A percentile compares a stretch with the other conserved stretches of the same genome.
Conservation (phyloP, 2,113 vertebrate genomes). For the Ctenomys sociabilis region DNA sequence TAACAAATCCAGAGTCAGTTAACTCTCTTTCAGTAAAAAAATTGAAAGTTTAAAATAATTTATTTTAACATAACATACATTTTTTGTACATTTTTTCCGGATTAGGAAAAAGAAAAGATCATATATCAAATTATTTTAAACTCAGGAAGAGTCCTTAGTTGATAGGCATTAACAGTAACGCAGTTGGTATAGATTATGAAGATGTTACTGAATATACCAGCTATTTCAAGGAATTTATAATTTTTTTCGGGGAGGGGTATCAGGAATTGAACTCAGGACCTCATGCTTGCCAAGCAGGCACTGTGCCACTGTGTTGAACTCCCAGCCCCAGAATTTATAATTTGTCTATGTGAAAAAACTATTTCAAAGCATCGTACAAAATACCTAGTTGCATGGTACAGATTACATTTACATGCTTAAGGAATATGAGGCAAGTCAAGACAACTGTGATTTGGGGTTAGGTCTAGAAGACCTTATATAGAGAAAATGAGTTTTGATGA, state of each 20-base stretch:
- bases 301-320: no score
- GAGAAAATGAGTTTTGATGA: neutral
- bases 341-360: neutral
- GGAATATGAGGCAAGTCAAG: constrained; percentile 23
- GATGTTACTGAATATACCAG: neutral
- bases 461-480: constrained; percentile 12
- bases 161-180: neutral
- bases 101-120: constrained; percentile 11
- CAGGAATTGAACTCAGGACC: no score
- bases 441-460: neutral
- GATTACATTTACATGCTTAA: neutral
- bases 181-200: neutral
- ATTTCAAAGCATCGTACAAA: neutral
- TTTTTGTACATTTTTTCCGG: neutral
- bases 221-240: neutral
- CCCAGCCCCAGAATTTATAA: neutral
- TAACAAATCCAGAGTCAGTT: constrained; percentile 1
- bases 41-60: constrained; percentile 43
- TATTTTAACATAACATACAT: constrained; percentile 1
- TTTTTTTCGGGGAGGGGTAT: neutral
- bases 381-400: neutral
- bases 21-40: constrained; percentile 57
- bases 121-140: neutral
- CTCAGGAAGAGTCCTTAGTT: neutral
- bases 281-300: no score